Evolutionary conservation across 1,140 invertebrate genomes (phyloP).

Genomic region (Phymorhynchus buccinoides): DNA sequence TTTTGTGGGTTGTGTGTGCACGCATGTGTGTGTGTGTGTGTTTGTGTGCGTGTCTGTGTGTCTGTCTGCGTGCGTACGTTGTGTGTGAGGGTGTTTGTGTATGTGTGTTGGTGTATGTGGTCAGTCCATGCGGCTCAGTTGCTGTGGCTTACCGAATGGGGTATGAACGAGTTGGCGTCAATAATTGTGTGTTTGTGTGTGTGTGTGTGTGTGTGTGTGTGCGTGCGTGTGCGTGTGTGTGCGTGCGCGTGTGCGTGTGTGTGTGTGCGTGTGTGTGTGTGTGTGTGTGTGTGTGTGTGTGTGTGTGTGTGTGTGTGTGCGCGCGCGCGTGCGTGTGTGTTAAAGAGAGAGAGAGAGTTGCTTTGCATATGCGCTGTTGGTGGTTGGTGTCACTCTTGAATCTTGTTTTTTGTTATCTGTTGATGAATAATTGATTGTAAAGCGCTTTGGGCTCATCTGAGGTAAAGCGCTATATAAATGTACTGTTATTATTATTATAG

Average conservation of each 20-base stretch:
- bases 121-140: background rate
- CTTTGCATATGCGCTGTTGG: too few relatives aligned
- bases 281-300: background rate
- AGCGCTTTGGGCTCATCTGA: too few relatives aligned
- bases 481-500: too few relatives aligned
- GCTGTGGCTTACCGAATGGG: background rate
- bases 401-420: too few relatives aligned
- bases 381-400: too few relatives aligned
- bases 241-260: background rate
- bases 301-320: background rate
- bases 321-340: too few relatives aligned
- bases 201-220: background rate
- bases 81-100: background rate
- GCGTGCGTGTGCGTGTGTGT: background rate
- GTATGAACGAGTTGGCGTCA: background rate
- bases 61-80: too few relatives aligned
- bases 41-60: background rate
- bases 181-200: too few relatives aligned
- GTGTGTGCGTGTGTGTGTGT: background rate
- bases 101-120: background rate
- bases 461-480: too few relatives aligned
- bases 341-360: too few relatives aligned
- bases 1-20: background rate
- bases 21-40: too few relatives aligned
- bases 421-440: too few relatives aligned